phyloP scores from a whole-genome alignment of 2,888 invertebrate species.

The Auanema freiburgensis region DNA sequence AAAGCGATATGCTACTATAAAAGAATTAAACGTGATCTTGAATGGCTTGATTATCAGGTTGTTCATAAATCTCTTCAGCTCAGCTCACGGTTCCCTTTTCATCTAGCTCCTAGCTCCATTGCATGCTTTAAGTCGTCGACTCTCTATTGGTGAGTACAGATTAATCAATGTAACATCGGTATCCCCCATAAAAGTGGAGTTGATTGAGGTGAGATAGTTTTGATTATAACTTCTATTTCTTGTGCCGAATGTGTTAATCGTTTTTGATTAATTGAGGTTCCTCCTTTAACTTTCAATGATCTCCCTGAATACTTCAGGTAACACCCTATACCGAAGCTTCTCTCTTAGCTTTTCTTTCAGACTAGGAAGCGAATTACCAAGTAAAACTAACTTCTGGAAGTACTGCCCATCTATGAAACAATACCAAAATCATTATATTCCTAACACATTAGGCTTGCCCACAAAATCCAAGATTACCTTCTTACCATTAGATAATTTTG shows the following conservation, averaged over 20 bases:
- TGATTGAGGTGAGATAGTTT: constrained; percentile 6
- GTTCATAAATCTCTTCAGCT: constrained; percentile 3
- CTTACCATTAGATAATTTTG: not conserved
- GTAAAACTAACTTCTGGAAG: not conserved
- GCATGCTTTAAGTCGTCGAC: constrained; percentile 7
- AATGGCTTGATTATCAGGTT: constrained; percentile 13
- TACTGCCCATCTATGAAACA: not conserved
- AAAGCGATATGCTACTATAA: constrained; percentile 16
- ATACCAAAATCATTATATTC: constrained; percentile 10
- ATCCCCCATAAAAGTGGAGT: constrained; percentile 3
- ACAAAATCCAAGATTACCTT: constrained; percentile 6
- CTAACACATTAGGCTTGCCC: constrained; percentile 7
- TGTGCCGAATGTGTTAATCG: too few species aligned
- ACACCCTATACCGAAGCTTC: not conserved
- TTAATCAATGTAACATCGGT: constrained; percentile 1
- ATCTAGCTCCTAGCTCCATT: constrained; percentile 8
- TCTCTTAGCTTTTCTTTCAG: not conserved
- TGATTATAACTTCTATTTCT: too few species aligned
- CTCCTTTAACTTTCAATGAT: not conserved
- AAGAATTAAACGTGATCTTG: constrained; percentile 18
- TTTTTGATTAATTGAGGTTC: constrained; percentile 6
- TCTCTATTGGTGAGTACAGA: constrained; percentile 5
- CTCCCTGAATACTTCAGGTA: constrained; percentile 8
- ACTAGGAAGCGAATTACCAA: not conserved
- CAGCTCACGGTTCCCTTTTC: not conserved